phyloP scores from a whole-genome alignment of 2,888 invertebrate species.

The Teinopalpus imperialis region DNA sequence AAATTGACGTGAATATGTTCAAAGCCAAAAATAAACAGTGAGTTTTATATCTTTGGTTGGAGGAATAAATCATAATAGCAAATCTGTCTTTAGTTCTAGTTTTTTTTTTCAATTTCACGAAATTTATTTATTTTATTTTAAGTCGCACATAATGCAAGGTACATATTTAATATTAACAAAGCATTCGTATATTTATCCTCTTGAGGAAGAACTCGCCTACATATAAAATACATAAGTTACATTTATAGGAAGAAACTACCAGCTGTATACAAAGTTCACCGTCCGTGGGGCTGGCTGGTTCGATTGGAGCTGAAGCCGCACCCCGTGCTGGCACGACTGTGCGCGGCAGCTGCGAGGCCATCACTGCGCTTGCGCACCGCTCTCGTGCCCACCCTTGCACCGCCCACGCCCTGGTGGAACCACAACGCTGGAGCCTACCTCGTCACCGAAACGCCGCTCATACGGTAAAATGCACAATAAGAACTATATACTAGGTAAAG shows the following conservation, averaged over 20 bases:
- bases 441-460: constrained; percentile 81
- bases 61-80: no score
- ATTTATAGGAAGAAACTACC: constrained; percentile 84
- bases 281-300: constrained; percentile 83
- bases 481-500: no score
- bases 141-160: no score
- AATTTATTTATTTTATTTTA: no score
- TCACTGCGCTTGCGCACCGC: constrained; percentile 87
- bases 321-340: constrained; percentile 86
- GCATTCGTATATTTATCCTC: no score
- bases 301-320: constrained; percentile 92
- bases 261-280: constrained; percentile 90
- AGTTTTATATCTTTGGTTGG: no score
- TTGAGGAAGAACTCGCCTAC: no score
- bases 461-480: constrained; percentile 41
- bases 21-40: constrained; percentile 75
- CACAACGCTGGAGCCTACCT: constrained; percentile 87
- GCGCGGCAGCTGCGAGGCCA: constrained; percentile 85
- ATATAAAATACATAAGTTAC: no score
- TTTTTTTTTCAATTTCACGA: no score
- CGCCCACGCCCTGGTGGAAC: constrained; percentile 93
- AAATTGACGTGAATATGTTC: constrained; percentile 89
- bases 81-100: no score
- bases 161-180: no score
- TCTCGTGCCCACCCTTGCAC: constrained; percentile 89